phyloP scores from a whole-genome alignment of 1,140 invertebrate species.

The Drosophila orosa region DNA sequence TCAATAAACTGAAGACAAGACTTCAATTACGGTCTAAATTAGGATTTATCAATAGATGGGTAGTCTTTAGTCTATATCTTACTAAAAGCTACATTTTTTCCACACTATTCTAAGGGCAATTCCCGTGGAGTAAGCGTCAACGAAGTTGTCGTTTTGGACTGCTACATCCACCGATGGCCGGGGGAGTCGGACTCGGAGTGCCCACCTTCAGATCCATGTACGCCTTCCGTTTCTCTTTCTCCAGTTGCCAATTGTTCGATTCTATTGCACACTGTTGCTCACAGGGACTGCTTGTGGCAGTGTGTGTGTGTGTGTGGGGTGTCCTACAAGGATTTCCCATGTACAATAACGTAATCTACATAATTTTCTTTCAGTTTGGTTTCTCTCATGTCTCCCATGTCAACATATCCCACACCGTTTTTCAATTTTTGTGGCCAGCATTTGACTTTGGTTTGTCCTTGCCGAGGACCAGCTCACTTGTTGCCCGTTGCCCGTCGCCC shows the following conservation, averaged over 20 bases:
- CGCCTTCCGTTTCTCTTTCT: constrained; percentile 17
- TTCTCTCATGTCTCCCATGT: constrained; percentile 75
- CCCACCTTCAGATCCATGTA: constrained; percentile 26
- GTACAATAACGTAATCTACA: constrained; percentile 82
- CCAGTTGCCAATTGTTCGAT: constrained; percentile 74
- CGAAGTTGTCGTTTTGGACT: constrained; percentile 77
- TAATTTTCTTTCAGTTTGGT: constrained; percentile 78
- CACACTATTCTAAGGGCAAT: constrained; percentile 41
- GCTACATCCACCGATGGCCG: constrained; percentile 52
- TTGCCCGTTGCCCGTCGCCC: constrained; percentile 46
- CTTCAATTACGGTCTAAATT: too few relatives aligned
- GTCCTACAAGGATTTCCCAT: constrained; percentile 68
- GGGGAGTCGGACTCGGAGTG: constrained; percentile 7
- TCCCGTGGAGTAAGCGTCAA: constrained; percentile 74
- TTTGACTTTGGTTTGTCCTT: constrained; percentile 68
- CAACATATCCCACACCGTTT: constrained; percentile 76
- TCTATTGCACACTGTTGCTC: constrained; percentile 79
- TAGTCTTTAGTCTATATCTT: background rate
- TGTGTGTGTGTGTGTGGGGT: constrained; percentile 22
- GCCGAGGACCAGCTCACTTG: constrained; percentile 56
- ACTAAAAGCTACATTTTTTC: background rate
- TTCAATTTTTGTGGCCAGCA: constrained; percentile 61
- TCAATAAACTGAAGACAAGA: too few relatives aligned
- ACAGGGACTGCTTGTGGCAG: constrained; percentile 23
- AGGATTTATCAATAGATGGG: background rate